Evolutionary conservation across 2,797 vertebrate species (phyloP).

Genomic region (Xenopus petersii): DNA sequence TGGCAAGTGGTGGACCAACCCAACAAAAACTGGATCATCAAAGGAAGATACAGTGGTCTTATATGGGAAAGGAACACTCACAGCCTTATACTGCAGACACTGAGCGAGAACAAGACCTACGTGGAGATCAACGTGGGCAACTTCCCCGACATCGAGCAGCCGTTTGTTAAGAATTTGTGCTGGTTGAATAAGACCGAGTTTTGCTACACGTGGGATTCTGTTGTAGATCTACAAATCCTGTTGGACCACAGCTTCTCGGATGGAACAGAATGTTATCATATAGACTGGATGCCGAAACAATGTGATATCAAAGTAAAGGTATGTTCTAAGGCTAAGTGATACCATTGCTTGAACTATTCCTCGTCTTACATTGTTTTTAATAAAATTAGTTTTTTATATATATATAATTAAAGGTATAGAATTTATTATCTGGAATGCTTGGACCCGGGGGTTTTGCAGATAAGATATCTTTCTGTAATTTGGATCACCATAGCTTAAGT

Average conservation of each 20-base stretch:
- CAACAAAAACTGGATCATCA: conserved; percentile 88
- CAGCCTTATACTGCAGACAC: conserved; percentile 78
- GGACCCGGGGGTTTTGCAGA: too few relatives aligned
- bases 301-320: conserved; percentile 84
- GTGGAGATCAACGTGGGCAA: conserved; percentile 76
- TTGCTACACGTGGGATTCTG: conserved; percentile 86
- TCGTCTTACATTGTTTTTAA: too few relatives aligned
- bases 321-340: conserved; percentile 30
- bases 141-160: conserved; percentile 74
- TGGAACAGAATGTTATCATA: conserved; percentile 79
- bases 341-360: too few relatives aligned
- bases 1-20: conserved; percentile 93
- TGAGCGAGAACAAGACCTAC: conserved; percentile 73
- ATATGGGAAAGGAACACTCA: conserved; percentile 84
- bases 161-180: conserved; percentile 82
- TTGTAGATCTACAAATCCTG: conserved; percentile 78
- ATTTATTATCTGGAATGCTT: too few relatives aligned
- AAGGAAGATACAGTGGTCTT: conserved; percentile 76
- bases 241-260: conserved; percentile 68
- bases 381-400: too few relatives aligned
- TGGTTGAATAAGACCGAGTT: conserved; percentile 85
- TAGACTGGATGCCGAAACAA: conserved; percentile 80
- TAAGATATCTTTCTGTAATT: too few relatives aligned
- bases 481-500: too few relatives aligned
- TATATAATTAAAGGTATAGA: too few relatives aligned